Base-by-base conservation (phyloP, 2,888 invertebrate species). In the Scaptodrosophila latifasciaeformis region DNA sequence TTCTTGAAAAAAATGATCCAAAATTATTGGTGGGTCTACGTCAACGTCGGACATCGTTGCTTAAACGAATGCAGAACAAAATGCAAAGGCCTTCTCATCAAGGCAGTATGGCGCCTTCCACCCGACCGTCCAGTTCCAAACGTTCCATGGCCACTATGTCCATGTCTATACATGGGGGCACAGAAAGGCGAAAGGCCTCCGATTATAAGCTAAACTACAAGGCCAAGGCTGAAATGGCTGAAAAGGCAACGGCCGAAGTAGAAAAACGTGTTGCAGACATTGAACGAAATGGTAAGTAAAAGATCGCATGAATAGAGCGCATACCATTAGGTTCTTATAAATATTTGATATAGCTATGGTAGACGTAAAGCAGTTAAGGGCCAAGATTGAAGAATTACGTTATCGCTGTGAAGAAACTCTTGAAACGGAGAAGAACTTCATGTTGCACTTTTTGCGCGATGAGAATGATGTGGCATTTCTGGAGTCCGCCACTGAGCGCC, bases 331-430 rank as follows among this genome's bases (percentile, higher is more conserved):
- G 12, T 30, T 9, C 10, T 5, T 40, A 17, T n/a, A 27, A 13
- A 21, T 37, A 5, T 45, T 29, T 7, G 12, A 17, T 31, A 3
- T 17, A 83, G 83, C 83, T 6, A 65, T 68, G 34, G 67, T 79
- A 0, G 72, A 84, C 48, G 74, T 84, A 0, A 84, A 82, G 43
- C 70, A 81, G 31, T 67, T 88, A 10, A 82, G 83, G 21, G 87
- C 88, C 0, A 83, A 86, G 54, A 82, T 88, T 17, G 88, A 90
- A 64, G 89, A 90, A 64, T 79, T 88, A 31, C 83, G 83, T n/a
- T 84, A 87, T 40, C 82, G 88, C 19, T 84, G 86, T 44, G 80
- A 70, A 1, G 90, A 90, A 66, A 86, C 86, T 0, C 77, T 81
- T 1, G 88, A 89, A 40, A 86, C 88, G 0, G 82, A 71, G 5